Percentiles rank a stretch among this genome's conserved stretches.
Conservation (phyloP, 2,888 invertebrate genomes). For the Drosophila yooni region DNA sequence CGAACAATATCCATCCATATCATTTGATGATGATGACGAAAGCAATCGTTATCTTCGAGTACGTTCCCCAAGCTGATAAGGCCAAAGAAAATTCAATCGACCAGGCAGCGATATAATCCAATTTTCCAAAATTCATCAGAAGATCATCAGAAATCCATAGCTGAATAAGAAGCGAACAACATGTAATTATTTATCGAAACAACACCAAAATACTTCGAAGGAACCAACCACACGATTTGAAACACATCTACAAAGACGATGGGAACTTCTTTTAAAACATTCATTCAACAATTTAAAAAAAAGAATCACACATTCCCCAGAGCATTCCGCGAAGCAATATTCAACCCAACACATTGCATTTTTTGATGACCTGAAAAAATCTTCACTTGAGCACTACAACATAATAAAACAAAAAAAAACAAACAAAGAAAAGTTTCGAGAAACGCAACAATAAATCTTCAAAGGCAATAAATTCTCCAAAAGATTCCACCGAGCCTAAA, state of each 20-base stretch:
- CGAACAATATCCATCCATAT: neutral
- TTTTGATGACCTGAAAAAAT: neutral
- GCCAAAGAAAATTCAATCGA: neutral
- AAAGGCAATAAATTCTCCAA: neutral
- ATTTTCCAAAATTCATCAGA: neutral
- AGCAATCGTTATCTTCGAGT: neutral
- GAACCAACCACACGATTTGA: neutral
- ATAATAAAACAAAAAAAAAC: too few species aligned
- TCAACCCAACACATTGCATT: neutral
- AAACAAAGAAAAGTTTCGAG: neutral
- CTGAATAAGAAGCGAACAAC: neutral
- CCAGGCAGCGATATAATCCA: neutral
- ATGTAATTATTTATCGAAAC: neutral
- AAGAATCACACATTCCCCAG: constrained; percentile 1
- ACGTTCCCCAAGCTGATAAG: neutral
- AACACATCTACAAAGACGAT: neutral
- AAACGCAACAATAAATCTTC: neutral
- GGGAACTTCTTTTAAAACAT: neutral
- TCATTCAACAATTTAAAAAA: neutral
- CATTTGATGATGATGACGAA: neutral
- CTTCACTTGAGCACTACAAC: neutral
- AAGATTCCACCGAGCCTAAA: neutral
- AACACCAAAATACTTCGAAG: neutral
- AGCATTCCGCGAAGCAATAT: constrained; percentile 11
- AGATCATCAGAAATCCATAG: neutral